phyloP scores from a whole-genome alignment of 2,888 invertebrate genomes.

The Polydrusus pterygomalis region DNA sequence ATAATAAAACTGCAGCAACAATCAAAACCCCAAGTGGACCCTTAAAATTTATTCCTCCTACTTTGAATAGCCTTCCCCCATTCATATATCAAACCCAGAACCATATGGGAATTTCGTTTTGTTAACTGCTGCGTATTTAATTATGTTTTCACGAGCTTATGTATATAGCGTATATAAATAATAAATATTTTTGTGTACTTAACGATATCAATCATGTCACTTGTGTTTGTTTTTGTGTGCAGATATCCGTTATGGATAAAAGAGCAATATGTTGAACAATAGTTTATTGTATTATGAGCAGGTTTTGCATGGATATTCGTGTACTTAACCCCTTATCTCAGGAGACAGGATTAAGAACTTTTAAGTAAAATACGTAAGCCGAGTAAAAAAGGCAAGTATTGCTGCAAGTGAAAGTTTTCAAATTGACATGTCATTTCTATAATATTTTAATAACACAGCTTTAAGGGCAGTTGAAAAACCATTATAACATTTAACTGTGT shows the following conservation, averaged over 20 bases:
- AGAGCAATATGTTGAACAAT: background rate
- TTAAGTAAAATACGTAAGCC: too few species aligned
- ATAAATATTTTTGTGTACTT: constrained; percentile 3
- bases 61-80: background rate
- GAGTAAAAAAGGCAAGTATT: too few species aligned
- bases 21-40: constrained; percentile 7
- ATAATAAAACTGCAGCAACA: constrained; percentile 7
- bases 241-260: background rate
- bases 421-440: too few species aligned
- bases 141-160: background rate
- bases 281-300: background rate
- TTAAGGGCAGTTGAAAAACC: too few species aligned
- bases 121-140: background rate
- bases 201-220: background rate
- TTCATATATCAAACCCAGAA: constrained; percentile 3
- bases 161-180: background rate
- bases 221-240: constrained; percentile 7
- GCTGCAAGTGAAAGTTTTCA: too few species aligned
- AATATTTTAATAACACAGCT: too few species aligned
- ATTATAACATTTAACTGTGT: too few species aligned
- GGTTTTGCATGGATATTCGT: background rate
- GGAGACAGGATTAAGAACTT: background rate
- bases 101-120: constrained; percentile 19
- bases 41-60: constrained; percentile 19
- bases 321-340: background rate